phyloP scores from a whole-genome alignment of 2,797 vertebrate genomes.

The Clamator glandarius region DNA sequence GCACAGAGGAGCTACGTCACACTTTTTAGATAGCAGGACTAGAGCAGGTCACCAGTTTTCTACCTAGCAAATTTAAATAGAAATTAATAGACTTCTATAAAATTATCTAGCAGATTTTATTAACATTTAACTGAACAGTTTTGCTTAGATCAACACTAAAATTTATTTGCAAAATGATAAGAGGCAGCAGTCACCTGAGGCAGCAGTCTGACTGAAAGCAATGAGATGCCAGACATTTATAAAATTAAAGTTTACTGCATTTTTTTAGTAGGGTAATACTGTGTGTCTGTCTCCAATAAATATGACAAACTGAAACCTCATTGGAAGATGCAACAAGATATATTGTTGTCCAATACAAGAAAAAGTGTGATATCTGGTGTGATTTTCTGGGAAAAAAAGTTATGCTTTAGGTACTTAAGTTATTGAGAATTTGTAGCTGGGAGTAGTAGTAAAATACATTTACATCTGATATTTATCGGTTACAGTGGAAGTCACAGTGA shows the following conservation, averaged over 20 bases:
- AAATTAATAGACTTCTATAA: background rate
- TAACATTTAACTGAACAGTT: background rate
- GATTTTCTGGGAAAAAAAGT: background rate
- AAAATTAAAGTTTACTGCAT: background rate
- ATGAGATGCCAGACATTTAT: background rate
- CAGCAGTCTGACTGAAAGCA: background rate
- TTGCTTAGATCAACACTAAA: background rate
- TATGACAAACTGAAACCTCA: background rate
- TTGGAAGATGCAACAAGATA: background rate
- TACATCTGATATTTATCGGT: background rate
- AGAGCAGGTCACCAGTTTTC: background rate
- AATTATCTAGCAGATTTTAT: background rate
- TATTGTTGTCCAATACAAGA: background rate
- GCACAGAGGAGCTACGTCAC: background rate
- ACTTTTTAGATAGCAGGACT: background rate
- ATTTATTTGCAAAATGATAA: background rate
- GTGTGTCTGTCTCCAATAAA: background rate
- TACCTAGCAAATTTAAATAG: background rate
- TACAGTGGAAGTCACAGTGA: background rate
- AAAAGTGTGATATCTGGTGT: background rate
- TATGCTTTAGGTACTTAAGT: background rate
- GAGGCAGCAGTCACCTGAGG: background rate
- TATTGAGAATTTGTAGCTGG: background rate
- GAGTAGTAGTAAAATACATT: background rate
- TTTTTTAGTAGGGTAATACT: background rate